Evolutionary conservation across 2,888 invertebrate genomes (phyloP), one percentile per base, ranked within the genome.

Genomic region (Mylabris sibirica): DNA sequence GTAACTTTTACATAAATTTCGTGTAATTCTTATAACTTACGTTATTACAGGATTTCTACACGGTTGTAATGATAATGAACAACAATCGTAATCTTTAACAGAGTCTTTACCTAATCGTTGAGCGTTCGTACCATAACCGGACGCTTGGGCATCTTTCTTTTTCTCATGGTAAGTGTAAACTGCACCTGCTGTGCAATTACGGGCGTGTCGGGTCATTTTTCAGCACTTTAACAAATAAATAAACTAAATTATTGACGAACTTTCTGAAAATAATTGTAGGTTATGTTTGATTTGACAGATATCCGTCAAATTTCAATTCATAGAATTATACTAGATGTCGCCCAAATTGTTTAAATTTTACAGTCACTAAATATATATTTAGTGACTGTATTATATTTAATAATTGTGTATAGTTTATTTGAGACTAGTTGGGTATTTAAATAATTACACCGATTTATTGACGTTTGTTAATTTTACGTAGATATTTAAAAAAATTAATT

Each of bases 111-210:
- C 97, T 63, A 99, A 90, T 79, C 99, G 88, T 83, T 92, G 92
- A 61, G 88, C 90, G 83, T 92, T 92, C 38, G 94, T 94, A 1
- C 95, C 98, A 84, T 98, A 99, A 8, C 99, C 99, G 14, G 98
- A 97, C 9, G 94, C 92, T 57, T 93, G 91, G 1, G 97, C 96
- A 83, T 99, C 99, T 82, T 97, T 97, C 84, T 97, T 94, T 86
- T 97, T 96, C 83, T 99, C 99, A 79, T 98, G 96, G 80, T 99
- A 99, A 0, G 99, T 97, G 83, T 99, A 99, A 11, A 99, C 98
- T 9, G 98, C 96, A 67, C 98, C 97, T 0, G 99, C 99, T 1
- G 99, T 99, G 81, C 97, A 97, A 86, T 99, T 99, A 84, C 96
- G 92, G 11, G 98, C 99, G 83, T 99, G 99, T 65, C 99, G 90